Conservation (phyloP, 2,888 invertebrate species). For the Chymomyza caudatula region DNA sequence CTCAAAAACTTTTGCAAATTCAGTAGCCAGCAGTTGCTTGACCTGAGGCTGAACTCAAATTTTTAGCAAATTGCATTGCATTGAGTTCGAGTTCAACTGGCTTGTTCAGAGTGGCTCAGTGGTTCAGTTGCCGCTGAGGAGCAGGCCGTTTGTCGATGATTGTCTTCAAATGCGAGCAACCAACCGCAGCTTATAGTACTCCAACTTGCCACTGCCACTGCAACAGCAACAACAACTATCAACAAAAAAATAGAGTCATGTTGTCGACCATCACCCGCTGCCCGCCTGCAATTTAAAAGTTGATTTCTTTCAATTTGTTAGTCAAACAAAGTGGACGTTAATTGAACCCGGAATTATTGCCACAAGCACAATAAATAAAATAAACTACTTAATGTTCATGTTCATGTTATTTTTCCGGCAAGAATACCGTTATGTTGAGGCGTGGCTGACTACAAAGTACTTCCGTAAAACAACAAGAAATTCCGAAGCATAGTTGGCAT, state of each 20-base stretch:
- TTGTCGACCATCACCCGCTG: constrained; percentile 44
- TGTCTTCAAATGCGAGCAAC: constrained; percentile 61
- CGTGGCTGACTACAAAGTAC: no score
- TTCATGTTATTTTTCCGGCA: background rate
- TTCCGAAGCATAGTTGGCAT: no score
- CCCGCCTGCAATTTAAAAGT: constrained; percentile 49
- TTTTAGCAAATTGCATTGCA: constrained; percentile 67
- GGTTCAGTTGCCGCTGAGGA: background rate
- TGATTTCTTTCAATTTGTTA: constrained; percentile 60
- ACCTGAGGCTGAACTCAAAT: constrained; percentile 67
- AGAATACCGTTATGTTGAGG: background rate
- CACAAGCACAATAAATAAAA: constrained; percentile 3
- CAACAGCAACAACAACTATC: constrained; percentile 16
- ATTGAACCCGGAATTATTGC: constrained; percentile 57
- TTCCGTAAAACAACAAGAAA: background rate
- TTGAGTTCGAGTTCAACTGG: constrained; percentile 12
- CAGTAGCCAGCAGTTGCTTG: constrained; percentile 68
- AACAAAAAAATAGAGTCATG: constrained; percentile 57
- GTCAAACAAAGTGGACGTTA: constrained; percentile 61
- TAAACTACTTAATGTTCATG: background rate
- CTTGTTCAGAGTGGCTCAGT: background rate
- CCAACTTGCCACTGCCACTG: constrained; percentile 11
- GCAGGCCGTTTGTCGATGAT: constrained; percentile 39
- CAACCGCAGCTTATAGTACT: constrained; percentile 16
- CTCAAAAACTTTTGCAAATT: constrained; percentile 41